Evolutionary conservation across 2,113 vertebrate genomes (phyloP).

Genomic region (Burhinus bistriatus): DNA sequence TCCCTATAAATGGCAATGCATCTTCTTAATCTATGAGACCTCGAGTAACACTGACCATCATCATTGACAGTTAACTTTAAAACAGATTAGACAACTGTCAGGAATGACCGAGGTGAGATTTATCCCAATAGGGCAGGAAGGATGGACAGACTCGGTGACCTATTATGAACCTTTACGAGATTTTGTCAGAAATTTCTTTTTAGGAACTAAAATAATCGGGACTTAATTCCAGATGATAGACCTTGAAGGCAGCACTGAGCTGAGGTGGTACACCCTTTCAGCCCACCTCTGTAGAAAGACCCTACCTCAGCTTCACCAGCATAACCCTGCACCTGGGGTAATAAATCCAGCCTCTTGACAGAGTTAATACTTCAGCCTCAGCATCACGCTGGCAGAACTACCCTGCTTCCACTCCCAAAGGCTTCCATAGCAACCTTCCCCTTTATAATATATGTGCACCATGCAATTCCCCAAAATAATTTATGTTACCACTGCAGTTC

Average conservation of each 20-base stretch:
- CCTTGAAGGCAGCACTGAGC: not conserved
- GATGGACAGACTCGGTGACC: rapidly evolving
- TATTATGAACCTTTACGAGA: not conserved
- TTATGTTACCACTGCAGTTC: not conserved
- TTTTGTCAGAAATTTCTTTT: not conserved
- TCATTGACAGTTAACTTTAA: not conserved
- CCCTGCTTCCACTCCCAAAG: not conserved
- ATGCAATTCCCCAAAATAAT: not conserved
- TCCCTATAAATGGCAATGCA: not conserved
- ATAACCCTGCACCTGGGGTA: not conserved
- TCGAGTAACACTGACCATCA: not conserved
- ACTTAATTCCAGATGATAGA: not conserved
- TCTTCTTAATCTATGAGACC: not conserved
- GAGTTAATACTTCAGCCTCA: not conserved
- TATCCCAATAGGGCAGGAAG: not conserved
- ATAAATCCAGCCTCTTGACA: not conserved
- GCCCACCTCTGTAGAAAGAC: not conserved
- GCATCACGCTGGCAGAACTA: not conserved
- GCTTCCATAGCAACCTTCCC: not conserved
- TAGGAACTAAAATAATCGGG: not conserved
- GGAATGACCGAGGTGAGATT: not conserved
- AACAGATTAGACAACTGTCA: not conserved
- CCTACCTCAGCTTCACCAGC: not conserved
- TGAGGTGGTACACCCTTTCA: not conserved
- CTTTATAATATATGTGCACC: not conserved